Conservation (phyloP, 92 coral and sea anemone genomes). For the Blastomussa wellsi region DNA sequence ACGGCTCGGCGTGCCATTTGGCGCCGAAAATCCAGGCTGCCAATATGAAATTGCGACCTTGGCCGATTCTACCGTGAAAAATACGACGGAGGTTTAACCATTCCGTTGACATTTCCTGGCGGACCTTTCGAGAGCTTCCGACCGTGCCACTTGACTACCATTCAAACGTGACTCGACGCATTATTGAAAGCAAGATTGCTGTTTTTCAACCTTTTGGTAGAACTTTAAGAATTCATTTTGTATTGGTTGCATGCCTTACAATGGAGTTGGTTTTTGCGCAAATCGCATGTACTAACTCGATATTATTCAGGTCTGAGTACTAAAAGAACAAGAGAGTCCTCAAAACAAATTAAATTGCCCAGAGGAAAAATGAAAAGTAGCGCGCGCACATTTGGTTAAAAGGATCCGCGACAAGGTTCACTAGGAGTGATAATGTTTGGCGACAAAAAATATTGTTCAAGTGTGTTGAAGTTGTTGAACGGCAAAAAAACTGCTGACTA, state of each 20-base stretch:
- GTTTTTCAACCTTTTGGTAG: neutral
- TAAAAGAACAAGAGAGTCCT: too few relatives aligned
- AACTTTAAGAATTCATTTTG: neutral
- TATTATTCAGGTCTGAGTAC: neutral
- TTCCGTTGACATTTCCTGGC: neutral
- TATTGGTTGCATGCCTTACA: neutral
- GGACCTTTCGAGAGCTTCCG: constrained; percentile 1
- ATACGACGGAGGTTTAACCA: neutral
- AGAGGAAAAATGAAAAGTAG: too few relatives aligned
- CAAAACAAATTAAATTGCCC: too few relatives aligned
- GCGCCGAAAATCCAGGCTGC: neutral
- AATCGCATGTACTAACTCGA: too few relatives aligned
- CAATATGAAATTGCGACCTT: neutral
- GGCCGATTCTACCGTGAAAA: neutral
- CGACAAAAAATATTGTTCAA: neutral
- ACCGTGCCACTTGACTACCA: neutral
- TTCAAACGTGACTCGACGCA: neutral
- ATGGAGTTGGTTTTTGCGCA: neutral
- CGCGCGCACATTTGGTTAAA: too few relatives aligned
- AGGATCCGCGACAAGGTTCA: too few relatives aligned
- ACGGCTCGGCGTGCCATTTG: neutral
- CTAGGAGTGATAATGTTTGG: neutral
- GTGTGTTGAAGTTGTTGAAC: neutral
- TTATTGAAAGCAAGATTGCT: neutral
- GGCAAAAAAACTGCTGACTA: neutral